Percentiles rank a stretch among this genome's conserved stretches.
Evolutionary conservation across 2,888 invertebrate genomes (phyloP).

Genomic region (Vanessa cardui): DNA sequence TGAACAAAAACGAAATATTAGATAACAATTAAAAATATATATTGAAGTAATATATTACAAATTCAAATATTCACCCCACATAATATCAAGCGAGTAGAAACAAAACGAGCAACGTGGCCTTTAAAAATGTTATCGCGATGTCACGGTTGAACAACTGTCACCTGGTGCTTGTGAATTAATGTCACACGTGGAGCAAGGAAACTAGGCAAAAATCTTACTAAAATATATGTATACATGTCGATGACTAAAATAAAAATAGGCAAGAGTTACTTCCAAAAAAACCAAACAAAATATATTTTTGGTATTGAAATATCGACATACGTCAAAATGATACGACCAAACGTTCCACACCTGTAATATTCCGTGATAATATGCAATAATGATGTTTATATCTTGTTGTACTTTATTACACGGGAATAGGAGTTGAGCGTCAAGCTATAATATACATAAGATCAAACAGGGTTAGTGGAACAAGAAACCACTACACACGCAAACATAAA

Average conservation of each 20-base stretch:
- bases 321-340: constrained; percentile 58
- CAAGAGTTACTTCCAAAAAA: background rate
- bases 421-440: constrained; percentile 33
- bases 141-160: constrained; percentile 55
- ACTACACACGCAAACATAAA: constrained; percentile 60
- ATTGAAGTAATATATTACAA: no score
- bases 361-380: constrained; percentile 76
- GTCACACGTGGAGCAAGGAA: constrained; percentile 21
- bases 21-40: no score
- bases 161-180: constrained; percentile 50
- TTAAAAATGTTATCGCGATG: constrained; percentile 64
- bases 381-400: constrained; percentile 46
- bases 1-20: no score
- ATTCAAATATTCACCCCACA: background rate
- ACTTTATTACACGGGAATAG: constrained; percentile 19
- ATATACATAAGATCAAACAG: constrained; percentile 52
- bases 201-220: no score
- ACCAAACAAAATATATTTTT: background rate
- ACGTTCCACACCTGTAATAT: constrained; percentile 74
- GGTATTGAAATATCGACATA: constrained; percentile 36
- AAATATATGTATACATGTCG: no score
- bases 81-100: constrained; percentile 17
- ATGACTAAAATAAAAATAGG: background rate
- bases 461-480: constrained; percentile 74
- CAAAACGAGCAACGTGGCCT: constrained; percentile 53